Base-by-base conservation (phyloP, 2,888 invertebrate genomes). In the Hipparchia semele region DNA sequence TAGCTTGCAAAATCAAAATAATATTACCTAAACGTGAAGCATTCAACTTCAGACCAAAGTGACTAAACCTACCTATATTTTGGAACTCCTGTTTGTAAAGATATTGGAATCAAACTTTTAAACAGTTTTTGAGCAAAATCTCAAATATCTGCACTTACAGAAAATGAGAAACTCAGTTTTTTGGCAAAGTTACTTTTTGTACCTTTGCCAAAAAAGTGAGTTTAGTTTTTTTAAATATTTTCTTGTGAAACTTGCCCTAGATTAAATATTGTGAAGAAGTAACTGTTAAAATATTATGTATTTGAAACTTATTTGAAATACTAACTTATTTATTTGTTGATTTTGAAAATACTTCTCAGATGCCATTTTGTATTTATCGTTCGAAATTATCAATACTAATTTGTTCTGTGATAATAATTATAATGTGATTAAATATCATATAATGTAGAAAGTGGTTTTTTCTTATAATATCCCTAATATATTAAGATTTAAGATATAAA, bases 361-460 rank as follows among this genome's bases (percentile, higher is more conserved):
- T 74, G 75, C 75, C 75, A 74, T 76, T 76, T 75, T 56, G 70
- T 74, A 70, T 58, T 8, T 68, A 71, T 74, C 68, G 68, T 76
- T 72, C 72, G 66, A 72, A 76, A 75, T 75, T 75, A 60, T 68
- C 51, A 60, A 66, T 64, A 74, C 74, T 67, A 74, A 68, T 56
- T 10, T 6, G 70, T 76, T 76, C 77, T 78, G 77, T 78, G 77
- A 78, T 77, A 77, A 72, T 75, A 76, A 69, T 72, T 67, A 71
- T 73, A 72, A 75, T 70, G 60, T 62, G 66, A 77, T 69, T 64
- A 65, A 76, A 64, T 71, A 65, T 69, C 73, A 72, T 72, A 60
- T 49, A 70, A 71, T 60, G 5, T 46, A 46, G 7, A 9, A 23
- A 8, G 53, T 61, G 53, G 45, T 75, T 71, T 77, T 72, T 67